Conservation (phyloP, 2,888 invertebrate genomes). For the Stenodera caucasica region DNA sequence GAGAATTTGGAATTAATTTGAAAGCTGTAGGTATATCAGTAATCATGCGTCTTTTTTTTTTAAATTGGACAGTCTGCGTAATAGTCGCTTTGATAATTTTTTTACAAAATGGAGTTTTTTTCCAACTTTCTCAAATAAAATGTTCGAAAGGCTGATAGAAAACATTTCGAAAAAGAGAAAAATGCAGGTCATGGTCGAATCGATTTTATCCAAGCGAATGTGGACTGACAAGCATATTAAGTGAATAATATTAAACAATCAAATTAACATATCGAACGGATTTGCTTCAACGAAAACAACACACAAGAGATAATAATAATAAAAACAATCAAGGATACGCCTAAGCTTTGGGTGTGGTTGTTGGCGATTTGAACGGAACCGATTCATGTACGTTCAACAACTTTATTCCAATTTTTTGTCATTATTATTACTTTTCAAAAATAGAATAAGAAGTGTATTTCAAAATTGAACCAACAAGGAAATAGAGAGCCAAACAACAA, state of each 20-base stretch:
- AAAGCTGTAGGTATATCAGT: no score
- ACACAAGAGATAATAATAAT: slow-evolving; percentile 22
- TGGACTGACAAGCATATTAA: slow-evolving; percentile 26
- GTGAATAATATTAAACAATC: slow-evolving; percentile 30
- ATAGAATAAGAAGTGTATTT: no score
- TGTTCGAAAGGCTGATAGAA: slow-evolving; percentile 8
- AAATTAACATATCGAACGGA: slow-evolving; percentile 35
- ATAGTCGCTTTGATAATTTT: no score
- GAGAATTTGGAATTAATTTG: no score
- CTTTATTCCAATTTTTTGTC: no score
- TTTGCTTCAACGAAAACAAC: slow-evolving; percentile 32
- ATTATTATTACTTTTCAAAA: no score
- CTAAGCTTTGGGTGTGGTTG: slow-evolving; percentile 27
- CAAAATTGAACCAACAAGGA: no score
- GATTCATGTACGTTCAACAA: slow-evolving; percentile 22
- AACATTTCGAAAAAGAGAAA: slow-evolving; percentile 18
- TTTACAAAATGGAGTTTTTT: background rate
- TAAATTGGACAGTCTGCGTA: no score
- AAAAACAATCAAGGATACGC: slow-evolving; percentile 31
- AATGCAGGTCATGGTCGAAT: slow-evolving; percentile 26
- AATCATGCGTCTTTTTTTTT: no score
- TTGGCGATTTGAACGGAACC: slow-evolving; percentile 16
- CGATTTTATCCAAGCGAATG: slow-evolving; percentile 24
- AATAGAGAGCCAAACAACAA: no score
- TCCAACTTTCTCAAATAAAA: background rate